These are phyloP conservation scores for Euura lappo DNA, from an alignment of 1,140 invertebrate genomes.

Conservation along the genomic window DNA sequence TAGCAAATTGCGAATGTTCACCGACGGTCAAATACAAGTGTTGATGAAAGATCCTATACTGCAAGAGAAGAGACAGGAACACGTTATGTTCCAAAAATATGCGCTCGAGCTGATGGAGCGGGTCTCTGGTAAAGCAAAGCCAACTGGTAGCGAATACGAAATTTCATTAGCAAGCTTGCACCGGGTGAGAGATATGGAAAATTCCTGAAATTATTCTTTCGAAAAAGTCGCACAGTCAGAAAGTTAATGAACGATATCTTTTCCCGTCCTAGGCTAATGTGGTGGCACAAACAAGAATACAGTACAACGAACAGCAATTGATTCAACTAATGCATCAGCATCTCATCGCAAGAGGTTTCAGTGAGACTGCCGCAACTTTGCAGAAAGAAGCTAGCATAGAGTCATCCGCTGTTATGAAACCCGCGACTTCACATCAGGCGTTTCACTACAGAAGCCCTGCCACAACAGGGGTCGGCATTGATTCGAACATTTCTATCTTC, in stretches of 20 bases:
- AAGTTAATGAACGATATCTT: slow-evolving; percentile 10
- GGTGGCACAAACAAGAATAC: slow-evolving; percentile 93
- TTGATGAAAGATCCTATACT: slow-evolving; percentile 96
- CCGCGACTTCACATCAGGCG: slow-evolving; percentile 62
- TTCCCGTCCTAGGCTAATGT: slow-evolving; percentile 78
- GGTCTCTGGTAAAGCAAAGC: slow-evolving; percentile 90
- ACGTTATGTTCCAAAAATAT: slow-evolving; percentile 95
- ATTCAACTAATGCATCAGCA: slow-evolving; percentile 92
- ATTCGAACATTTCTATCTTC: background rate
- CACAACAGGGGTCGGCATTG: slow-evolving; percentile 47
- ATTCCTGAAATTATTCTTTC: background rate
- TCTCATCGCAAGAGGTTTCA: slow-evolving; percentile 77
- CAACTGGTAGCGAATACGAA: slow-evolving; percentile 79
- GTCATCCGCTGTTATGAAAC: slow-evolving; percentile 55
- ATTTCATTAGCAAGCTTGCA: slow-evolving; percentile 86
- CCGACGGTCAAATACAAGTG: slow-evolving; percentile 88
- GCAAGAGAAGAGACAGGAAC: slow-evolving; percentile 94
- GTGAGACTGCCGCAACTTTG: slow-evolving; percentile 73
- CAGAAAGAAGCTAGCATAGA: slow-evolving; percentile 76
- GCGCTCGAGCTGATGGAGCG: slow-evolving; percentile 89
- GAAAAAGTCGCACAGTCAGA: background rate
- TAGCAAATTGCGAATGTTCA: slow-evolving; percentile 93
- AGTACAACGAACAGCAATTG: slow-evolving; percentile 91
- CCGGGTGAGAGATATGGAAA: slow-evolving; percentile 60
- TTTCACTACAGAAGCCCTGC: slow-evolving; percentile 63